Evolutionary conservation across 2,797 vertebrate species (phyloP), one percentile per base, ranked within the genome.

Genomic region (Cuniculus paca): DNA sequence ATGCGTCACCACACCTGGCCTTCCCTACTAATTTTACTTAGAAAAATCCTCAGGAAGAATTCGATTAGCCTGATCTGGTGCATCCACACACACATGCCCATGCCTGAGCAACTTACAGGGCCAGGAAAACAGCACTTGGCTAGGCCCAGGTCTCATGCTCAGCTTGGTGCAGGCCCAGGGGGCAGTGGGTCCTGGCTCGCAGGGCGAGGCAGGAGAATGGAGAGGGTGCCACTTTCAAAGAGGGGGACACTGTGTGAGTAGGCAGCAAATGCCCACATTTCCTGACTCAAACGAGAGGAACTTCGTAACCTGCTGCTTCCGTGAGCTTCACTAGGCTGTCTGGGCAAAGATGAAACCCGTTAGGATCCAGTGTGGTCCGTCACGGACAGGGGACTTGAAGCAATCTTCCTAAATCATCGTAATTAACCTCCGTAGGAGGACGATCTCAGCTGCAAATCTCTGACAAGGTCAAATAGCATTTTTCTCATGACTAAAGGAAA

Each of bases 401-500:
- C 70, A 45, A 42, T 63, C 72, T 90, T 45, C 34, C 63, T 42
- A 60, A 94, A 56, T 68, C 50, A 61, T 70, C 52, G 19, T 22
- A 83, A 85, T 78, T 78, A 94, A 88, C 56, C 13, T 14, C 42
- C 10, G 12, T 0, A 70, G 77, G 84, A 31, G 36, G 4, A 7
- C n/a, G 52, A 61, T 5, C 80, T 60, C 39, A 60, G 81, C 50
- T 74, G 4, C 70, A 45, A n/a, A 39, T 45, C 56, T 94, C 75
- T 75, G 60, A 86, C 92, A 94, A 83, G 52, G 89, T 11, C 9
- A 96, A 79, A 61, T 56, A 7, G 52, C 12, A 87, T 54, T 86
- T 77, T 87, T 19, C 22, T 45, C 61, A 81, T 36, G 50, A 79
- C 65, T 56, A 54, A 91, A 93, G 75, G 48, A 45, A 88, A 26